phyloP scores from a whole-genome alignment of 2,797 vertebrate genomes.

The Bufotes viridis region DNA sequence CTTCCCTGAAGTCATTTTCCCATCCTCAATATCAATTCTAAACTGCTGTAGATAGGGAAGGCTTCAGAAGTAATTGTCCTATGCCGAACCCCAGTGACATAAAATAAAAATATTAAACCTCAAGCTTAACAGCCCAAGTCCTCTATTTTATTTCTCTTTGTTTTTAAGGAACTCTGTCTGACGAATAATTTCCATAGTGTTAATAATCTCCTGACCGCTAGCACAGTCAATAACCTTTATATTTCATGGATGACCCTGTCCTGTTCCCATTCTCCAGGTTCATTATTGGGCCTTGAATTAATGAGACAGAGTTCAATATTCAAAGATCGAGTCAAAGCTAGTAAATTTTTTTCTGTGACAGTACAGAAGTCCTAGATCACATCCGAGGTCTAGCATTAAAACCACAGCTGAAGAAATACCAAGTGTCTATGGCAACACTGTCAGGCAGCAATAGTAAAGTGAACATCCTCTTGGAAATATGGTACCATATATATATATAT shows the following conservation, averaged over 20 bases:
- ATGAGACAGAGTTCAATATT: constrained; percentile 37
- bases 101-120: neutral
- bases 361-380: neutral
- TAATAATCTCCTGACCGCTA: constrained; percentile 21
- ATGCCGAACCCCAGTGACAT: neutral
- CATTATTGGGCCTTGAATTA: constrained; percentile 26
- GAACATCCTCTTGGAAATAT: neutral
- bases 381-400: neutral
- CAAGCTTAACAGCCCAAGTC: neutral
- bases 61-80: neutral
- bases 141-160: constrained; percentile 10
- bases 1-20: neutral
- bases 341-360: constrained; percentile 11
- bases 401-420: neutral
- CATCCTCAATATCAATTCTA: neutral
- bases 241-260: constrained; percentile 3
- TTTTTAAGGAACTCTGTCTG: constrained; percentile 4
- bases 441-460: neutral
- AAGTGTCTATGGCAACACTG: neutral
- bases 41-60: neutral
- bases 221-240: constrained; percentile 3
- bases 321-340: constrained; percentile 12
- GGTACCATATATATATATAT: neutral
- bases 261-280: constrained; percentile 11
- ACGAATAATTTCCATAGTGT: neutral